These are phyloP conservation scores for Clitarchus hookeri DNA, from an alignment of 2,888 invertebrate genomes.

Conservation along the genomic window DNA sequence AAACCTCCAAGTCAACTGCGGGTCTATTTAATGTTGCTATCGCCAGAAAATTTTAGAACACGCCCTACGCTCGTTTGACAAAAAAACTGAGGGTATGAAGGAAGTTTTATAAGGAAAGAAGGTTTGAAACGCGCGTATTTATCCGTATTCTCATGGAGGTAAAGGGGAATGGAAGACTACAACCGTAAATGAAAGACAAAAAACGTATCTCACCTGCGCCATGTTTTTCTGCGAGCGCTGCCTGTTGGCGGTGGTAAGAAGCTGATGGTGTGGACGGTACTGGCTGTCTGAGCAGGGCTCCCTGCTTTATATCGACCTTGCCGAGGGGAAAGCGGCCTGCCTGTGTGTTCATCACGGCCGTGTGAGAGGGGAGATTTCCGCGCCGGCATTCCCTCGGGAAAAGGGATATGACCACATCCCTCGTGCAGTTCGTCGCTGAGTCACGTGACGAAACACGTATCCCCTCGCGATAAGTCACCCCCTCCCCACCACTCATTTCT, in stretches of 20 bases:
- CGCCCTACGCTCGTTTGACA: no score
- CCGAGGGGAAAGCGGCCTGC: not conserved
- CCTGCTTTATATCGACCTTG: not conserved
- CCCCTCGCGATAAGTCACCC: not conserved
- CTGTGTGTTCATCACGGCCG: not conserved
- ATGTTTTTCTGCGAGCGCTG: not conserved
- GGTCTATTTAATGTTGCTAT: no score
- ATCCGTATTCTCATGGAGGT: not conserved
- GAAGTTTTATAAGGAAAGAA: not conserved
- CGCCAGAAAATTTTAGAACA: no score
- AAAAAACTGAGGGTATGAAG: no score
- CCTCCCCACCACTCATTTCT: not conserved
- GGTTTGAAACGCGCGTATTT: not conserved
- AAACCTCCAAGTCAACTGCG: no score
- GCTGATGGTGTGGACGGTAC: not conserved
- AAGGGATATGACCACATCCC: constrained; percentile 4
- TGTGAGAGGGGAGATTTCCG: not conserved
- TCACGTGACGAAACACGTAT: not conserved
- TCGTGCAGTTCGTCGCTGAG: not conserved
- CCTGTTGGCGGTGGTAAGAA: not conserved
- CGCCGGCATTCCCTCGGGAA: not conserved
- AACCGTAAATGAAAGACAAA: not conserved
- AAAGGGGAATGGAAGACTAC: not conserved
- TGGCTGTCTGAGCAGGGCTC: not conserved
- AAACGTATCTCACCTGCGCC: not conserved